Base-by-base conservation (phyloP, 2,888 invertebrate genomes). In the Uloborus plumipes region DNA sequence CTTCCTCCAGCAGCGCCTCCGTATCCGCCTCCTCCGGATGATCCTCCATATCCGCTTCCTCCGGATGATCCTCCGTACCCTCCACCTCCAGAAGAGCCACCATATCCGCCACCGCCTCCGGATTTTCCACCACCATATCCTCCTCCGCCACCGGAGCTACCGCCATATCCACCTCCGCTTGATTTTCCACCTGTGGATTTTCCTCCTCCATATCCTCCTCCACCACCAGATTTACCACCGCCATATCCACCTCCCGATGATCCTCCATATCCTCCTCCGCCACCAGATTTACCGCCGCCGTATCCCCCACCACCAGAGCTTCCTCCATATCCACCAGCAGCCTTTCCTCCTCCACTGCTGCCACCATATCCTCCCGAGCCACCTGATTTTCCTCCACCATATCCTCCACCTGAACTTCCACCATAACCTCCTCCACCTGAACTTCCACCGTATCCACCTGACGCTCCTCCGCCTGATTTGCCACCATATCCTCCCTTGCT, bases 361-460 rank as follows among this genome's bases (percentile, higher is more conserved):
- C 72, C 79, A 16, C 76, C 65, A 11, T 64, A 72, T 20, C 64
- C 26, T 39, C 77, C 61, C 7, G 50, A 62, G 11, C 79, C 80
- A 47, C 73, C 73, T 6, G 80, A 73, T 22, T 58, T 73, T 39
- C 81, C 81, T 13, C 78, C 78, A 51, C 70, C 74, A 20, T 75
- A 71, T 18, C 76, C 82, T 20, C 81, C 76, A 9, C 76, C 82
- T 16, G 51, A 20, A 14, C 80, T 59, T n/a, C 64, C 58, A 3
- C 65, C 59, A 11, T 73, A 67, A 7, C 72, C 76, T 16, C 47
- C 62, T 66, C 72, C 55, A 69, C 65, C 66, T 22, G 51, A 53
- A 51, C 67, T 67, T 61, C 79, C 72, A 20, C 65, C 72, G 15
- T 67, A 26, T 67, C 64, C 64, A 39, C 39, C 39, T 39, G 58